phyloP scores from a whole-genome alignment of 1,140 invertebrate species.

The Ips typographus region DNA sequence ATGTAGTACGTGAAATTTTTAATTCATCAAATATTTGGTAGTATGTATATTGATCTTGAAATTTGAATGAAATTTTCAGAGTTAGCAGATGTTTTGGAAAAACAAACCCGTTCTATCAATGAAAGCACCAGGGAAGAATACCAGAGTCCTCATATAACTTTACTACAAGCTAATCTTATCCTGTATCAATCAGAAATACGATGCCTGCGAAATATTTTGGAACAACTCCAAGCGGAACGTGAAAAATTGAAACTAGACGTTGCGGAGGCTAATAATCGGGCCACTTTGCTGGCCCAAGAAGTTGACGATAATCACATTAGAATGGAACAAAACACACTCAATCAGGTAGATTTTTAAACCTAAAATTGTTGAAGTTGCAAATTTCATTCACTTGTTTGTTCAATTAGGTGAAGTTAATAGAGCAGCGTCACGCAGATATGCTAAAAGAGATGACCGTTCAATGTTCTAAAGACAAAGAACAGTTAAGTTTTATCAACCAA shows the following conservation, averaged over 20 bases:
- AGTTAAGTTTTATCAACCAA: conserved; percentile 57
- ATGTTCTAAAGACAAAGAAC: conserved; percentile 69
- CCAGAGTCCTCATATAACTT: conserved; percentile 54
- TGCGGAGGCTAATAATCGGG: conserved; percentile 76
- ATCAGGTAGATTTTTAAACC: conserved; percentile 53
- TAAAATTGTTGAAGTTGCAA: not conserved
- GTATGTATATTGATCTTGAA: no score
- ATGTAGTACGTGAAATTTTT: no score
- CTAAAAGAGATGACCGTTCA: conserved; percentile 69
- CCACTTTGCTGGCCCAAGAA: conserved; percentile 78
- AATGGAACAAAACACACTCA: conserved; percentile 72
- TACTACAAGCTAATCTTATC: conserved; percentile 59
- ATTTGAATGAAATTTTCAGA: conserved; percentile 51
- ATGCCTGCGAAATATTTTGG: conserved; percentile 59
- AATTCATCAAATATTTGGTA: no score
- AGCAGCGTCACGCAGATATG: conserved; percentile 74
- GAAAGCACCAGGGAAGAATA: conserved; percentile 50
- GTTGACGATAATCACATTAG: conserved; percentile 84
- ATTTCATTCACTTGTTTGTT: not conserved
- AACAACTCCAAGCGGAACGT: conserved; percentile 68
- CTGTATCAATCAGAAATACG: conserved; percentile 63
- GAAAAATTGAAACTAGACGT: conserved; percentile 78
- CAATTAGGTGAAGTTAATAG: conserved; percentile 59
- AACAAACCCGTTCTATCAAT: conserved; percentile 64
- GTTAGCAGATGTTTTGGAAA: conserved; percentile 71